Evolutionary conservation across 1,140 invertebrate species (phyloP), one percentile per base, ranked within the genome.

Genomic region (Sinella curviseta): DNA sequence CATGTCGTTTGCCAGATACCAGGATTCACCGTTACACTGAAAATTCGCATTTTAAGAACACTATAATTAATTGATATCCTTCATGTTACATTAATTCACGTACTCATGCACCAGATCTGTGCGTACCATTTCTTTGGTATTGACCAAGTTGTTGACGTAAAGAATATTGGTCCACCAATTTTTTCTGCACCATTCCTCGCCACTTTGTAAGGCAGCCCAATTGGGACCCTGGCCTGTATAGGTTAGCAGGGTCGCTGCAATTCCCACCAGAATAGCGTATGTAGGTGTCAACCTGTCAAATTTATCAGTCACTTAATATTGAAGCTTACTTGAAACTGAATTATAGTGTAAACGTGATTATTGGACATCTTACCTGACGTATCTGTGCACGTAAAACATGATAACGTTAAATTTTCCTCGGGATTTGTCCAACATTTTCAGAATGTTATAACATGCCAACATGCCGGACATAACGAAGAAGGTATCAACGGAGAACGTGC

Each of bases 1-100:
- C 90, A 93, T 94, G 85, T 95, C 94, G 77, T 91, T 91, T 20
- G 93, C 91, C 57, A 95, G 84, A 83, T 94, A 95, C 94, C 94
- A 95, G 28, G 92, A 91, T 92, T 93, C 94, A 3, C 90, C 90
- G 86, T 94, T 88, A 83, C 94, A 95, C 92, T 92, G 85, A 60
- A 88, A 83, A 39, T 79, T 80, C 74, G 57, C 84, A 78, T 48
- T 48, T 48, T 8, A 48, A 48, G 84, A 67, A 88, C 78, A 26
- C 30, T 73, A 33, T 77, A n/a, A 77, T 48, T 73, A 36, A n/a
- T 17, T 28, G 28, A 12, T 70, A 54, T 54, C n/a, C 14, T 54
- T 54, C 48, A 14, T 16, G 57, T n/a, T 12, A 77, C n/a, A 35
- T 82, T 16, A 14, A 17, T 48, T 30, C 48, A 81, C 81, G 17